A percentile compares a stretch with the other conserved stretches of the same genome.
phyloP scores from a whole-genome alignment of 2,113 vertebrate genomes.

The Etheostoma cragini region DNA sequence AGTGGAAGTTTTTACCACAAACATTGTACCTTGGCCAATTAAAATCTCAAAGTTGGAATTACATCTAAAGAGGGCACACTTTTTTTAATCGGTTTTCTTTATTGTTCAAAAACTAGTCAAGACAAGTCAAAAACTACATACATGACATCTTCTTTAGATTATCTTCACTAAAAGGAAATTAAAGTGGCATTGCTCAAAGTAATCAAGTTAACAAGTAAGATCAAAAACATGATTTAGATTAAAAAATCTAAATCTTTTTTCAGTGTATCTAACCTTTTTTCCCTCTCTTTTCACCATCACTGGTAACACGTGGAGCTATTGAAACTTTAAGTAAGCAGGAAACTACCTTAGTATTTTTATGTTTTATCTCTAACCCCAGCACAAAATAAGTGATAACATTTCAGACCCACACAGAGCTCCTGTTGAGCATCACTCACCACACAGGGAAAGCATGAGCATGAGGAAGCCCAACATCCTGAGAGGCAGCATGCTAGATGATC shows the following conservation, averaged over 20 bases:
- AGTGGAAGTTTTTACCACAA: not conserved
- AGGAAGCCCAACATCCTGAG: slow-evolving; percentile 45
- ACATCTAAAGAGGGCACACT: not conserved
- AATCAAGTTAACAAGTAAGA: not conserved
- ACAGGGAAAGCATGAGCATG: slow-evolving; percentile 33
- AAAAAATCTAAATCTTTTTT: not conserved
- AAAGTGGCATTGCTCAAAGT: not conserved
- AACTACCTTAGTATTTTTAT: not conserved
- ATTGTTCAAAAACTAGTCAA: not conserved
- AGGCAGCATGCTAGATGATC: slow-evolving; percentile 36
- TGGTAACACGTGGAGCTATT: not conserved
- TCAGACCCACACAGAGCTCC: not conserved
- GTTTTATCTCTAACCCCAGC: not conserved
- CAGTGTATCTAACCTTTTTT: not conserved
- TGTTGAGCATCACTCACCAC: slow-evolving; percentile 69
- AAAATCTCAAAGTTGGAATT: rapidly evolving
- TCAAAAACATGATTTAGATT: not conserved
- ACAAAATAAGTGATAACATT: not conserved
- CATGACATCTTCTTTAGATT: not conserved
- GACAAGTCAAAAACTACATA: not conserved
- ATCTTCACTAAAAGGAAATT: not conserved
- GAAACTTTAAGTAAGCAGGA: not conserved
- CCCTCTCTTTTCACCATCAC: not conserved
- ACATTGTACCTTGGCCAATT: not conserved
- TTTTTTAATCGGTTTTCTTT: not conserved